phyloP scores from a whole-genome alignment of 2,797 vertebrate genomes.

The Alauda arvensis region DNA sequence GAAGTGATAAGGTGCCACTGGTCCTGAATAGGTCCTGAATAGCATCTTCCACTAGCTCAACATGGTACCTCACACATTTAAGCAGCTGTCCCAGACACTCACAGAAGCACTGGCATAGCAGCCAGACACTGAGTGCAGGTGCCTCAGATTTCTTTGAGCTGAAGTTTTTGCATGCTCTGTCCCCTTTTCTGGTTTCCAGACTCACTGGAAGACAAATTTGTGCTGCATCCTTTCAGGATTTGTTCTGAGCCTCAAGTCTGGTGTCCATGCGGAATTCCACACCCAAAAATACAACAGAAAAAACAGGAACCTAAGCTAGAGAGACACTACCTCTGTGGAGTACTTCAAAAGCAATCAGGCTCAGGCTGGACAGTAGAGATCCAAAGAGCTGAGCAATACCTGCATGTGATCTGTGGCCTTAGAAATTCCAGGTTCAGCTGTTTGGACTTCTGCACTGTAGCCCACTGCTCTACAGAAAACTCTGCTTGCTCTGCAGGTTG shows the following conservation, averaged over 20 bases:
- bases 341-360: not conserved
- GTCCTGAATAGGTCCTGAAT: not conserved
- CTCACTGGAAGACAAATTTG: not conserved
- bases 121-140: not conserved
- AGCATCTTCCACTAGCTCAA: not conserved
- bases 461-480: not conserved
- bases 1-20: not conserved
- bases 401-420: not conserved
- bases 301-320: not conserved
- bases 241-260: not conserved
- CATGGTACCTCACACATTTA: not conserved
- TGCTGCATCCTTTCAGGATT: not conserved
- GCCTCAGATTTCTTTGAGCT: not conserved
- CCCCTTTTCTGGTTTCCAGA: not conserved
- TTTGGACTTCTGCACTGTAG: not conserved
- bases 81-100: not conserved
- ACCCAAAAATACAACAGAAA: not conserved
- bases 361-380: not conserved
- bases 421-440: not conserved
- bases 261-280: not conserved
- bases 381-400: not conserved
- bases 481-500: not conserved
- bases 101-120: not conserved
- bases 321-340: not conserved
- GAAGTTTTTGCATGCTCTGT: not conserved